Base-by-base conservation (phyloP, 2,888 invertebrate species). In the Spilarctia lutea region DNA sequence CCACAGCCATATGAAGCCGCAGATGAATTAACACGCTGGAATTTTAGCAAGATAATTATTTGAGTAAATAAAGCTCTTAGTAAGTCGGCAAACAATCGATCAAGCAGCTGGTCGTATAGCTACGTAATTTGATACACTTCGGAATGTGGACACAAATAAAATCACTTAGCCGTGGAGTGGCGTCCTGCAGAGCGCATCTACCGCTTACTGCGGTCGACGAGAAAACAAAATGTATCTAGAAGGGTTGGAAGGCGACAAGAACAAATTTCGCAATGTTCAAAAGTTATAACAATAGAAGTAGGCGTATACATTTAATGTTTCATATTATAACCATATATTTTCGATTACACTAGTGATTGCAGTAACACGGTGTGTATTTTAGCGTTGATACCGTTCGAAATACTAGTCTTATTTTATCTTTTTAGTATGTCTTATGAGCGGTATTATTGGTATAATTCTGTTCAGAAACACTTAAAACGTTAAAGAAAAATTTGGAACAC, bases 121-220 rank as follows among this genome's bases (percentile, higher is more conserved):
- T 88, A 83, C 88, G 95, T 95, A 96, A 96, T 95, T 93, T 92
- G 95, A 96, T 95, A 96, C 94, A 93, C 93, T 92, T 94, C 87
- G 94, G 93, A 93, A 94, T 95, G 94, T 94, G 94, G 93, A 93
- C 95, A 94, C 95, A 95, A 95, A 96, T 94, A 95, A 95, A 96
- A 95, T 95, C 96, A 96, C 96, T 96, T 96, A 95, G 94, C 87
- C 85, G 89, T 85, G 83, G 93, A 94, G 94, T 94, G 96, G 95
- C 92, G 89, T 91, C 96, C 94, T 91, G 94, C 88, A 83, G 96
- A 77, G 96, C 86, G 82, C 92, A 91, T 92, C 92, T 91, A 92
- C 93, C 89, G 90, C 92, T 91, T 80, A 89, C 92, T 88, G 90
- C 72, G 83, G 83, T 78, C 48, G 72, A 82, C 87, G 85, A 79